A percentile compares a stretch with the other conserved stretches of the same genome.
Evolutionary conservation across 2,113 vertebrate genomes (phyloP).

Genomic region (Leptobrachium ailaonicum): DNA sequence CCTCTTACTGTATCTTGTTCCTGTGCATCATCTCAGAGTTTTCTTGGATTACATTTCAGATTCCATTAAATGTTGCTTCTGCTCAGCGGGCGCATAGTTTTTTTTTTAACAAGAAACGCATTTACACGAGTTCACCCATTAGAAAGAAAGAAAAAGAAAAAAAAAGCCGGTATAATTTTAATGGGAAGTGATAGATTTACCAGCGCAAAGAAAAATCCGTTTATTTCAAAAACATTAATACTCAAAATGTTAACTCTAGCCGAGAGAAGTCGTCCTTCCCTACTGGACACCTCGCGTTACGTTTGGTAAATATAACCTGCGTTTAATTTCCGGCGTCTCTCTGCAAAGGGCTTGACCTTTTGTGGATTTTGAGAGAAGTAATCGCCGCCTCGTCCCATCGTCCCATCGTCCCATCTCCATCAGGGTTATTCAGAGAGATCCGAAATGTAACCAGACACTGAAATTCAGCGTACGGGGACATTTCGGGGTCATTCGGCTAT

Average conservation of each 20-base stretch:
- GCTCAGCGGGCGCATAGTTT: not conserved
- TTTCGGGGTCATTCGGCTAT: too few species aligned
- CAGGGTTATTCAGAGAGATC: too few species aligned
- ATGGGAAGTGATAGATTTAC: not conserved
- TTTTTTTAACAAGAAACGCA: not conserved
- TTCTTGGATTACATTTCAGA: constrained; percentile 10
- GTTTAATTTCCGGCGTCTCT: not conserved
- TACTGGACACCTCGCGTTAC: not conserved
- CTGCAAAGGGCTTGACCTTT: not conserved
- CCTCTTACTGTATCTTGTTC: not conserved
- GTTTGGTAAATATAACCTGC: not conserved
- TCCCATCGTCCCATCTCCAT: not conserved
- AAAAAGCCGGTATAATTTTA: not conserved
- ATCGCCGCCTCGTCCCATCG: not conserved
- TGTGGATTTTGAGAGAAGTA: not conserved
- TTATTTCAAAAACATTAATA: not conserved
- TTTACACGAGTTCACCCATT: not conserved
- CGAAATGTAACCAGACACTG: too few species aligned
- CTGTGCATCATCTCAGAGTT: not conserved
- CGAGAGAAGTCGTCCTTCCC: not conserved
- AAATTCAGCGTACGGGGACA: too few species aligned
- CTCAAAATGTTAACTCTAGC: not conserved
- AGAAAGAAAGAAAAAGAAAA: not conserved
- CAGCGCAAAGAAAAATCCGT: not conserved
- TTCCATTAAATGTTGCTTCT: constrained; percentile 14